phyloP scores from a whole-genome alignment of 2,113 vertebrate genomes.

The Hippoglossus stenolepis region DNA sequence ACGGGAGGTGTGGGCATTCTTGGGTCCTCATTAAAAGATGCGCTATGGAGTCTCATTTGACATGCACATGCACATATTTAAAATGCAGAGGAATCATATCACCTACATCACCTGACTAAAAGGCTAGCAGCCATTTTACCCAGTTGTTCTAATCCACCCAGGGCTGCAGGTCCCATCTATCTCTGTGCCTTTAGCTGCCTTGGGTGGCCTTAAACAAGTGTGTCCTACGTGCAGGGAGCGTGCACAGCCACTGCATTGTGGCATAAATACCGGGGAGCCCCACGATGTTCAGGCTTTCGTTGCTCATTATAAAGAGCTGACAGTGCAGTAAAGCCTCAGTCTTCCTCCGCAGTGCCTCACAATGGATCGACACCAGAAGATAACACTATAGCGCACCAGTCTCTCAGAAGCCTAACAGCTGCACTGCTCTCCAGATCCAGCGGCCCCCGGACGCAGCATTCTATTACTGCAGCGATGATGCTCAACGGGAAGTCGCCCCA shows the following conservation, averaged over 20 bases:
- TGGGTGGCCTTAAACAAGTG: slow-evolving; percentile 46
- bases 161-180: slow-evolving; percentile 22
- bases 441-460: not conserved
- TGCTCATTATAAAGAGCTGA: slow-evolving; percentile 79
- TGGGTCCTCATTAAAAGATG: slow-evolving; percentile 60
- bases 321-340: slow-evolving; percentile 64
- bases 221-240: slow-evolving; percentile 40
- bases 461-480: slow-evolving; percentile 48
- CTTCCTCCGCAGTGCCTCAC: slow-evolving; percentile 70
- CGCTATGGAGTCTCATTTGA: slow-evolving; percentile 26
- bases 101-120: not conserved
- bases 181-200: slow-evolving; percentile 13
- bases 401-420: slow-evolving; percentile 51
- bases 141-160: slow-evolving; percentile 5
- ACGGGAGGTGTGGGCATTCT: slow-evolving; percentile 33
- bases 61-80: not conserved
- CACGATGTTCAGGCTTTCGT: slow-evolving; percentile 67
- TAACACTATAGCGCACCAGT: slow-evolving; percentile 55
- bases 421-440: slow-evolving; percentile 38
- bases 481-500: slow-evolving; percentile 38
- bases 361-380: slow-evolving; percentile 70
- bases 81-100: not conserved
- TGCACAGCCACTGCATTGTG: slow-evolving; percentile 59
- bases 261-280: slow-evolving; percentile 65
- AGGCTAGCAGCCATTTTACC: slow-evolving; percentile 1